Evolutionary conservation across 1,140 invertebrate species (phyloP).

Genomic region (Berghia stephanieae): DNA sequence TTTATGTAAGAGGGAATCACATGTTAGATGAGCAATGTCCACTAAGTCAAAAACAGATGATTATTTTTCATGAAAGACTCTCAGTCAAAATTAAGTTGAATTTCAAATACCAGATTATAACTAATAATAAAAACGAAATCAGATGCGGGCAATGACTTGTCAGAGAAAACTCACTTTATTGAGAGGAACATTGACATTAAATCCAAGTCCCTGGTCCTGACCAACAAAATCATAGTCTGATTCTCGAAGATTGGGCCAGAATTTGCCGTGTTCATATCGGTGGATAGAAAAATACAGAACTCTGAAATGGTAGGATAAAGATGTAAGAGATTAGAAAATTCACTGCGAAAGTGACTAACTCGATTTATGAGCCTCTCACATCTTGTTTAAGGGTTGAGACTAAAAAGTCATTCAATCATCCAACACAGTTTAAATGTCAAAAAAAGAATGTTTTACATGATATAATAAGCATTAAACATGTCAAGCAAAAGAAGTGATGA

Average conservation of each 20-base stretch:
- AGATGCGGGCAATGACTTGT: background rate
- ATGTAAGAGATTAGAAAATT: no score
- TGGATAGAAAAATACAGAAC: constrained; percentile 98
- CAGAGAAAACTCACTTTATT: constrained; percentile 71
- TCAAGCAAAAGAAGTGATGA: no score
- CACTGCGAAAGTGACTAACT: background rate
- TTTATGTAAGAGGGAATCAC: no score
- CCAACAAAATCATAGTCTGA: constrained; percentile 90
- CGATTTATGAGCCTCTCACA: background rate
- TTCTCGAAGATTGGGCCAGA: constrained; percentile 94
- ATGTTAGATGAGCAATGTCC: no score
- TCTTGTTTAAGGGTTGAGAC: no score
- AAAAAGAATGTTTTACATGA: no score
- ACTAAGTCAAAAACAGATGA: no score
- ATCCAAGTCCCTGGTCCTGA: constrained; percentile 78
- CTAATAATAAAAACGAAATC: background rate
- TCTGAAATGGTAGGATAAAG: no score
- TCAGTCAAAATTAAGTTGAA: no score
- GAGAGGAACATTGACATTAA: constrained; percentile 92
- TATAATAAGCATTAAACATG: no score
- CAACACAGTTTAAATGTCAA: no score
- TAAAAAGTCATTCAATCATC: background rate
- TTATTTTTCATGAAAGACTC: no score
- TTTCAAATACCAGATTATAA: background rate
- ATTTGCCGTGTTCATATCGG: constrained; percentile 91